Percentiles rank a stretch among this genome's conserved stretches.
Evolutionary conservation across 37 sponge, comb jelly and placozoan genomes (phyloP).

Genomic region (Bolinopsis microptera): DNA sequence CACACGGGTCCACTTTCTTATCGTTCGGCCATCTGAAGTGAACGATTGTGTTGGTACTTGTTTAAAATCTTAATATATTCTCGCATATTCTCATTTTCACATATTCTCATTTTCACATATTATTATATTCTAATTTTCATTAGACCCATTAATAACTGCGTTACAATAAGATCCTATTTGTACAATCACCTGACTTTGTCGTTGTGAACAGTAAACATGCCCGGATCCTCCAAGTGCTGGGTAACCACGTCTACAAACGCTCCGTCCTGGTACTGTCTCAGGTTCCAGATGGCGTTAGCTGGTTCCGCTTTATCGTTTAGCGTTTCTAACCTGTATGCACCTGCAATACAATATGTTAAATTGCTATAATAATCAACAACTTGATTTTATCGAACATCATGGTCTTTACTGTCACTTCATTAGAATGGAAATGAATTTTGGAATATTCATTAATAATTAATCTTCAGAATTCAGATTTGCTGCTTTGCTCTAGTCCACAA

Average conservation of each 20-base stretch:
- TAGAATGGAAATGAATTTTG: background rate
- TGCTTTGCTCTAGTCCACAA: too few species aligned
- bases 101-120: too few species aligned
- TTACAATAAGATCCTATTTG: too few species aligned
- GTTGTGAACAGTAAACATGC: background rate
- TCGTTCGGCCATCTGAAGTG: slow-evolving; percentile 23
- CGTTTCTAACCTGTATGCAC: background rate
- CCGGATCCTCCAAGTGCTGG: background rate
- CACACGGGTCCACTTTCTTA: slow-evolving; percentile 20
- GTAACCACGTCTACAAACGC: background rate
- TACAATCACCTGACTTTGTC: too few species aligned
- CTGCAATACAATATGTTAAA: background rate
- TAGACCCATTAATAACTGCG: too few species aligned
- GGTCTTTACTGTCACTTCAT: background rate
- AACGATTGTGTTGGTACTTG: background rate
- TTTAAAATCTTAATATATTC: too few species aligned
- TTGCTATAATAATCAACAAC: too few species aligned
- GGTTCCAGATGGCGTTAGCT: slow-evolving; percentile 43
- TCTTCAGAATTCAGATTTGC: too few species aligned
- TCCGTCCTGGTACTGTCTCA: background rate
- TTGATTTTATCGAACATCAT: too few species aligned
- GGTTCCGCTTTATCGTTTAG: slow-evolving; percentile 32
- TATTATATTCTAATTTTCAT: too few species aligned
- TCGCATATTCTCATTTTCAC: too few species aligned
- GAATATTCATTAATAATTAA: background rate